Percentiles rank a stretch among this genome's conserved stretches.
phyloP scores from a whole-genome alignment of 2,888 invertebrate species.

The Acanthoscelides obtectus region DNA sequence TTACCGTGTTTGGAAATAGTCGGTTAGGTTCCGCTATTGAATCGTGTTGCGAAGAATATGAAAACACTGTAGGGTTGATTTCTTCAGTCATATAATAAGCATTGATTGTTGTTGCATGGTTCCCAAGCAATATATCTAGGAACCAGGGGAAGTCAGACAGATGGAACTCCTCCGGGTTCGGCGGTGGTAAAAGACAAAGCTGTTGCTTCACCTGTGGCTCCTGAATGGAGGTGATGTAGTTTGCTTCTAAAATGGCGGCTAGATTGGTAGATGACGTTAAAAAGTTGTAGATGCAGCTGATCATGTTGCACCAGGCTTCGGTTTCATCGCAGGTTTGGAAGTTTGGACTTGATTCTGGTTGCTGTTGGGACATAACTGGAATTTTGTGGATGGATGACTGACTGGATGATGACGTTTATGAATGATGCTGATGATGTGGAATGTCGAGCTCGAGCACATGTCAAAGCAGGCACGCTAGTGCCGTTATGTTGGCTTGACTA shows the following conservation, averaged over 20 bases:
- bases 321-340: constrained; percentile 1
- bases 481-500: background rate
- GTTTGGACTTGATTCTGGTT: constrained; percentile 3
- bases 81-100: background rate
- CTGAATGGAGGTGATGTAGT: background rate
- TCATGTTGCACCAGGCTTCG: constrained; percentile 10
- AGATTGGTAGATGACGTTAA: constrained; percentile 5
- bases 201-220: background rate
- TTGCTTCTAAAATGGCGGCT: constrained; percentile 5
- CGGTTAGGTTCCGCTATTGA: background rate
- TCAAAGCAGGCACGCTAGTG: background rate
- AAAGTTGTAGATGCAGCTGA: constrained; percentile 8
- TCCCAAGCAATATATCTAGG: background rate
- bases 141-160: background rate
- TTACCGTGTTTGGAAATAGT: background rate
- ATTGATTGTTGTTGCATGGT: background rate
- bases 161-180: background rate
- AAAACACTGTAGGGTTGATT: background rate
- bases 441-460: background rate
- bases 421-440: background rate
- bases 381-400: constrained; percentile 2
- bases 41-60: background rate
- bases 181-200: background rate
- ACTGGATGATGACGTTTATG: background rate
- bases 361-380: constrained; percentile 7